Evolutionary conservation across 2,113 vertebrate species (phyloP).

Genomic region (Myanophis thanlyinensis): DNA sequence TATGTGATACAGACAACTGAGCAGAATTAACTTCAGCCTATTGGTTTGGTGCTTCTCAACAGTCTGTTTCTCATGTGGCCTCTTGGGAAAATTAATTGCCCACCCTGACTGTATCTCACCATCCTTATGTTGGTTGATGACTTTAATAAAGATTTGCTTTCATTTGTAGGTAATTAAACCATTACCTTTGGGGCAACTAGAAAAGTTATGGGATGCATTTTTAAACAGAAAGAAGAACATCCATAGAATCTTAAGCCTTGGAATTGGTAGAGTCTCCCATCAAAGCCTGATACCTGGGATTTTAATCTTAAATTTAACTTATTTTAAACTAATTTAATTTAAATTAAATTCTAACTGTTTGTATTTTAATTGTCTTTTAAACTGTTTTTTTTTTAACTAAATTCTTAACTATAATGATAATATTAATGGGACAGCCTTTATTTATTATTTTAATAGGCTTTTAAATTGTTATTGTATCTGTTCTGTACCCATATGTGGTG

Average conservation of each 20-base stretch:
- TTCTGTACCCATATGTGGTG: too few relatives aligned
- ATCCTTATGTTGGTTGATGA: background rate
- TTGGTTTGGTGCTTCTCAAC: background rate
- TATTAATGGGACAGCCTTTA: too few relatives aligned
- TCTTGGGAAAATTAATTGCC: background rate
- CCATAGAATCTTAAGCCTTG: background rate
- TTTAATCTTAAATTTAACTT: too few relatives aligned
- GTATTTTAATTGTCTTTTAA: too few relatives aligned
- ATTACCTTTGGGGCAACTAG: background rate
- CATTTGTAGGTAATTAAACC: background rate
- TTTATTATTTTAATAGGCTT: too few relatives aligned
- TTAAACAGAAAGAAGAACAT: background rate
- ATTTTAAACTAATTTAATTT: too few relatives aligned
- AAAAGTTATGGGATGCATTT: background rate
- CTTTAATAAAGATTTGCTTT: background rate
- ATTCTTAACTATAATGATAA: too few relatives aligned
- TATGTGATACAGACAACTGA: too few relatives aligned
- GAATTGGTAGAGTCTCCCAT: background rate
- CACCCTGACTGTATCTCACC: background rate
- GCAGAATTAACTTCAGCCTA: background rate
- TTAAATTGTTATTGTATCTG: too few relatives aligned
- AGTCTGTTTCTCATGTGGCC: background rate
- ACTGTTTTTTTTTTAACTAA: too few relatives aligned
- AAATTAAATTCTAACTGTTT: too few relatives aligned
- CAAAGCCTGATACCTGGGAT: too few relatives aligned